These are phyloP conservation scores for Bryconaethiops microstoma DNA, from an alignment of 2,797 vertebrate genomes.

Conservation along the genomic window DNA sequence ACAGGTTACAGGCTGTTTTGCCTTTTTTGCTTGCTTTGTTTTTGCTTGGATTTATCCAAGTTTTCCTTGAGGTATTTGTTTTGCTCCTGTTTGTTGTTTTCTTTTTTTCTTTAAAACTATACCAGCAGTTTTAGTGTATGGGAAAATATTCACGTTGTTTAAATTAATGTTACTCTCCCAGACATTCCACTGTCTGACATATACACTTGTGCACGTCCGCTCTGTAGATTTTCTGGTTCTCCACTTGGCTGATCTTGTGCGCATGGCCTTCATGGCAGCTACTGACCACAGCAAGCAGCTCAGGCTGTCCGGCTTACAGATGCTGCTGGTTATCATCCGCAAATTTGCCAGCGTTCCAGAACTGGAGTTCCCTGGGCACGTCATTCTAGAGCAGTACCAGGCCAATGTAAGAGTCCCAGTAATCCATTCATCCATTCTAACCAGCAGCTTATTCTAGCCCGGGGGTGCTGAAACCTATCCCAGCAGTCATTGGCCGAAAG, in stretches of 20 bases:
- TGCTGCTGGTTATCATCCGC: conserved; percentile 84
- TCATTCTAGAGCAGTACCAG: conserved; percentile 96
- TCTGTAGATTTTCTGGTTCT: conserved; percentile 88
- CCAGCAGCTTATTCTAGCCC: no score
- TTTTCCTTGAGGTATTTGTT: not conserved
- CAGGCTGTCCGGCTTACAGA: conserved; percentile 87
- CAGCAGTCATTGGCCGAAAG: no score
- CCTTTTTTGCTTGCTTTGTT: not conserved
- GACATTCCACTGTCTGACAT: not conserved
- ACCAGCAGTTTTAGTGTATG: not conserved
- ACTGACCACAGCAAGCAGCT: conserved; percentile 91
- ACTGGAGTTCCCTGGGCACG: conserved; percentile 93
- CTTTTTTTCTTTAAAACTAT: not conserved
- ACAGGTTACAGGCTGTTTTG: conserved; percentile 73
- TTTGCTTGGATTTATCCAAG: not conserved
- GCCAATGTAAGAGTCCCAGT: conserved; percentile 83
- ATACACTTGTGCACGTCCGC: not conserved
- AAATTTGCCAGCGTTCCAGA: conserved; percentile 86
- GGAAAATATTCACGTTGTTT: not conserved
- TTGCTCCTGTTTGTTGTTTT: not conserved
- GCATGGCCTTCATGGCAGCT: conserved; percentile 96
- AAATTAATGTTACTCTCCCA: not conserved
- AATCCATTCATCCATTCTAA: not conserved
- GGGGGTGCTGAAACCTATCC: no score
- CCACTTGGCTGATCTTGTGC: conserved; percentile 90